phyloP scores from a whole-genome alignment of 2,888 invertebrate species.

The Eupithecia tripunctaria region DNA sequence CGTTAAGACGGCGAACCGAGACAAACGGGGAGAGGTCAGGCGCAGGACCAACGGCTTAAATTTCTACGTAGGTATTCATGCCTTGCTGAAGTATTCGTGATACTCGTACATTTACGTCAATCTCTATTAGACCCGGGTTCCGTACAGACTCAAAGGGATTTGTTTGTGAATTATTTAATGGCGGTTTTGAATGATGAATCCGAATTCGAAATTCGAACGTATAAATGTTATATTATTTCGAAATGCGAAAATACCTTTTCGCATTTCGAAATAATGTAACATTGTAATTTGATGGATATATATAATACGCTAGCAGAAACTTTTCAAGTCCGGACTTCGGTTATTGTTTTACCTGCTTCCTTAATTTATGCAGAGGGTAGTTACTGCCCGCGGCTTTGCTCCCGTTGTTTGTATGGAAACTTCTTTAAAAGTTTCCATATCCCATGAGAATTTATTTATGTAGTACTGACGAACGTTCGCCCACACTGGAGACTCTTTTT shows the following conservation, averaged over 20 bases:
- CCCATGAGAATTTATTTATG: not conserved
- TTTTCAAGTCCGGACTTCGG: not conserved
- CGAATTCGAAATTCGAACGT: conserved; percentile 17
- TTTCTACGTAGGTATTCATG: not conserved
- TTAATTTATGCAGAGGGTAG: not conserved
- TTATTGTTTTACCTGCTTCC: not conserved
- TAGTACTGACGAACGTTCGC: not conserved
- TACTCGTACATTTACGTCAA: conserved; percentile 50
- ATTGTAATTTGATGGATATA: conserved; percentile 12
- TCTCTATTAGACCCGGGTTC: conserved; percentile 36
- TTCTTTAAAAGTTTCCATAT: not conserved
- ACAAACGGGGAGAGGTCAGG: no score
- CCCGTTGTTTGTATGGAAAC: not conserved
- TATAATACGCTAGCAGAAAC: not conserved
- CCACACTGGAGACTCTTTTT: no score
- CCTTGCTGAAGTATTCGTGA: conserved; percentile 43
- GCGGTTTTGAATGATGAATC: conserved; percentile 29
- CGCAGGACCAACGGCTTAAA: no score
- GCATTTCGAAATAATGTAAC: no score
- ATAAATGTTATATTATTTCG: conserved; percentile 3
- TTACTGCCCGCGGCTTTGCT: not conserved
- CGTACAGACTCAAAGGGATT: conserved; percentile 41
- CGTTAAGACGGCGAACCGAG: no score
- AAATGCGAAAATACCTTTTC: no score
- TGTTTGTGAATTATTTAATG: conserved; percentile 31